A percentile compares a stretch with the other conserved stretches of the same genome.
Conservation (phyloP, 2,888 invertebrate species). For the Ochlodes sylvanus region DNA sequence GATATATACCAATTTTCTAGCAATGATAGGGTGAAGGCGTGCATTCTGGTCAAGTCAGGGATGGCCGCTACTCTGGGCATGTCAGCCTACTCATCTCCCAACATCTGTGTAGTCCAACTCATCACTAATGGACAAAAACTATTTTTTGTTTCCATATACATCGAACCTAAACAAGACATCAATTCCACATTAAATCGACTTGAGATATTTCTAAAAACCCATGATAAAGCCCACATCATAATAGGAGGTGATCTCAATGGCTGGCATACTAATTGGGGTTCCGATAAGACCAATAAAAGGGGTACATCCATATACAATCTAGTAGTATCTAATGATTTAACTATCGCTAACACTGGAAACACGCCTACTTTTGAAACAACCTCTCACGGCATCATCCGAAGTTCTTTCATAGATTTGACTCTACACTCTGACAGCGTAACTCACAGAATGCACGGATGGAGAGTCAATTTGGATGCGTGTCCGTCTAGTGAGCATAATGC, state of each 20-base stretch:
- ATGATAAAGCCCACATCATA: not conserved
- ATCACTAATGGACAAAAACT: not conserved
- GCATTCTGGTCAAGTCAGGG: not conserved
- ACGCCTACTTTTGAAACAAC: not conserved
- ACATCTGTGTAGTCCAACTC: not conserved
- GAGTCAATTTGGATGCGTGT: not conserved
- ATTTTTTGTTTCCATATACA: not conserved
- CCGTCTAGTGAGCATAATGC: not conserved
- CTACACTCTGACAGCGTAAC: not conserved
- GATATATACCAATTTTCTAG: not conserved
- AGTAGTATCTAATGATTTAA: not conserved
- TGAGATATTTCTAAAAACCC: not conserved
- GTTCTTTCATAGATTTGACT: not conserved
- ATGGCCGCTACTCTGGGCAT: not conserved
- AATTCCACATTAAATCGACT: not conserved
- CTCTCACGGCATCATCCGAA: not conserved
- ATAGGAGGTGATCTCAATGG: not conserved
- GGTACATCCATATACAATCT: not conserved
- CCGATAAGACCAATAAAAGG: not conserved
- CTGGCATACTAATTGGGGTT: constrained; percentile 1
- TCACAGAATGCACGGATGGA: not conserved
- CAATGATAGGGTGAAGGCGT: not conserved
- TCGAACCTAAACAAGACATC: not conserved
- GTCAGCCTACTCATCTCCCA: not conserved
- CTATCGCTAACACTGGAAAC: not conserved